phyloP scores from a whole-genome alignment of 2,888 invertebrate species.

The Parnassius mnemosyne region DNA sequence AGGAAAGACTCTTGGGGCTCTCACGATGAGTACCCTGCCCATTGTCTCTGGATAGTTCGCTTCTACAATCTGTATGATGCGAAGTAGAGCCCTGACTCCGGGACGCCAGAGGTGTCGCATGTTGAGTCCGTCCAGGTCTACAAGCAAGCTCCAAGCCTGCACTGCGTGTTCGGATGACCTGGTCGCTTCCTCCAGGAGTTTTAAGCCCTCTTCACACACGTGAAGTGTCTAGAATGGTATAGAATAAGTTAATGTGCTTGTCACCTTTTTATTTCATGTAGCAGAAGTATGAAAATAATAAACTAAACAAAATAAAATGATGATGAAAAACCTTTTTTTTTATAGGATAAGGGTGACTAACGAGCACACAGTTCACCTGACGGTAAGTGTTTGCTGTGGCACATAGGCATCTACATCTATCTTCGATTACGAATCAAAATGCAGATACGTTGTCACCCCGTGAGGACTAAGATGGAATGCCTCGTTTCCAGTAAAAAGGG shows the following conservation, averaged over 20 bases:
- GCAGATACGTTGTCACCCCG: too few relatives aligned
- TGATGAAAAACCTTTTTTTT: too few relatives aligned
- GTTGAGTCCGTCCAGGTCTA: constrained; percentile 95
- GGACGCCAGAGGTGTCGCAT: constrained; percentile 98
- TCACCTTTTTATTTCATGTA: too few relatives aligned
- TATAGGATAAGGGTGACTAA: too few relatives aligned
- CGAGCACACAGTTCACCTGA: too few relatives aligned
- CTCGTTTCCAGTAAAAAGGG: too few relatives aligned
- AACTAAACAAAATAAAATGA: too few relatives aligned
- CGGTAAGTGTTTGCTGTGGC: too few relatives aligned
- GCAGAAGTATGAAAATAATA: too few relatives aligned
- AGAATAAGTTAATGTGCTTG: background rate
- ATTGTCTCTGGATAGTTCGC: constrained; percentile 97
- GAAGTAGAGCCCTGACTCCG: constrained; percentile 87
- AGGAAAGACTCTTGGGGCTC: constrained; percentile 96
- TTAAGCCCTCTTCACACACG: constrained; percentile 95
- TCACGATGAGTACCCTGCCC: constrained; percentile 93
- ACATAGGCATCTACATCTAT: too few relatives aligned
- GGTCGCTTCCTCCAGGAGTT: constrained; percentile 92
- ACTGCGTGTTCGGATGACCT: constrained; percentile 89
- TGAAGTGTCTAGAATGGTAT: constrained; percentile 83
- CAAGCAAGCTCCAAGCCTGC: constrained; percentile 93
- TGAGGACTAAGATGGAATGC: too few relatives aligned
- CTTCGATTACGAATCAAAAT: too few relatives aligned
- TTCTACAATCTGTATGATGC: constrained; percentile 87